phyloP scores from a whole-genome alignment of 2,797 vertebrate genomes.

The Chanos chanos region DNA sequence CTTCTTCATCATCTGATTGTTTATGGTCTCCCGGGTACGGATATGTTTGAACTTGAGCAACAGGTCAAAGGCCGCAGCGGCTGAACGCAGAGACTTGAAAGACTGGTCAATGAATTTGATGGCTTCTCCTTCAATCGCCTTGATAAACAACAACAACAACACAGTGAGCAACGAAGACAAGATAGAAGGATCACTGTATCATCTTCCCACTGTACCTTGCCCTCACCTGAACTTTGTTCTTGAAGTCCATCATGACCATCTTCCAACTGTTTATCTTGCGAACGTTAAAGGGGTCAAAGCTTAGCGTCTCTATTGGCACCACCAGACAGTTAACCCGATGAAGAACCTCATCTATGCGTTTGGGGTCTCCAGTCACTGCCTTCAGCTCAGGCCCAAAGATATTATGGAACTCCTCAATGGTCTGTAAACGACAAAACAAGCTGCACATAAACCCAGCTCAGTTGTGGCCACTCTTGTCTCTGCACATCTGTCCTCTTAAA shows the following conservation, averaged over 20 bases:
- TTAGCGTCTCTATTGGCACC: constrained; percentile 72
- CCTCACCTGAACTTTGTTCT: constrained; percentile 75
- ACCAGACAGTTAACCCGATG: constrained; percentile 74
- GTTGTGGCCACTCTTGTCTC: too few species aligned
- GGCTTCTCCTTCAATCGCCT: constrained; percentile 86
- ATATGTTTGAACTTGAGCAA: constrained; percentile 85
- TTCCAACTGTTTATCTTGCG: constrained; percentile 76
- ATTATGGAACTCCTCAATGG: constrained; percentile 84
- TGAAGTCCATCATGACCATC: constrained; percentile 79
- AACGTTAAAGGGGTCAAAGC: constrained; percentile 82
- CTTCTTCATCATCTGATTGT: constrained; percentile 85
- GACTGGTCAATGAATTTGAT: constrained; percentile 85
- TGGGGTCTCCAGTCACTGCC: constrained; percentile 80
- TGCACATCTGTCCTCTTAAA: too few species aligned
- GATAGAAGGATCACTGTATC: neutral
- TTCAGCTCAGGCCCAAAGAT: constrained; percentile 85
- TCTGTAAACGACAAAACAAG: constrained; percentile 56
- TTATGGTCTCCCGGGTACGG: constrained; percentile 76
- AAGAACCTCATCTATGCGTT: constrained; percentile 76
- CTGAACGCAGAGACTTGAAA: constrained; percentile 86
- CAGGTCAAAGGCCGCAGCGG: constrained; percentile 86
- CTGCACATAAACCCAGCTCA: neutral
- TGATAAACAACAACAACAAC: constrained; percentile 19
- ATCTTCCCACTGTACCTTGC: accelerated
- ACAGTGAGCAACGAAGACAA: neutral